Evolutionary conservation across 2,888 invertebrate genomes (phyloP).

Genomic region (Nymphalis c-album): DNA sequence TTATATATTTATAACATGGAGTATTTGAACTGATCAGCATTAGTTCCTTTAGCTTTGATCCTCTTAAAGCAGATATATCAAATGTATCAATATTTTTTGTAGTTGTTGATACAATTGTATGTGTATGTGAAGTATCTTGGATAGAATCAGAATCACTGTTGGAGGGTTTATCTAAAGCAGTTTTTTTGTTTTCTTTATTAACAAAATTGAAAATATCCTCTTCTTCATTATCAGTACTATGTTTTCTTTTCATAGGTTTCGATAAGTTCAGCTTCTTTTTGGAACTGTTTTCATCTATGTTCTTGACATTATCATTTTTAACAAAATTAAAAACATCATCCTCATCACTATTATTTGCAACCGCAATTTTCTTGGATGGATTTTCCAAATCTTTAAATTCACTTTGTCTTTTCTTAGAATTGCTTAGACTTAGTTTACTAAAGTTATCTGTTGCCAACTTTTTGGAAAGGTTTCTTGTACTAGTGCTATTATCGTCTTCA

Average conservation of each 20-base stretch:
- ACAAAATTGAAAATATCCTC: constrained; percentile 72
- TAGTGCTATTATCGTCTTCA: constrained; percentile 48
- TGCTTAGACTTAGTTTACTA: constrained; percentile 34
- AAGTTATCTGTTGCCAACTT: constrained; percentile 52
- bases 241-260: constrained; percentile 64
- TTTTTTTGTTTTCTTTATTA: constrained; percentile 38
- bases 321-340: constrained; percentile 65
- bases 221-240: constrained; percentile 55
- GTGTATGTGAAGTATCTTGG: constrained; percentile 8
- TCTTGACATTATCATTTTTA: constrained; percentile 42
- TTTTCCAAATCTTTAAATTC: constrained; percentile 49
- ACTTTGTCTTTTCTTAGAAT: constrained; percentile 53
- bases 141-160: constrained; percentile 9
- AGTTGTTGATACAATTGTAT: constrained; percentile 13
- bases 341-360: constrained; percentile 50
- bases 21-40: constrained; percentile 50
- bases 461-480: constrained; percentile 51
- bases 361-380: constrained; percentile 59
- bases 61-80: constrained; percentile 59
- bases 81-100: constrained; percentile 31
- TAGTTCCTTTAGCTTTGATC: constrained; percentile 64
- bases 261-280: constrained; percentile 60
- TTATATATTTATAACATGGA: constrained; percentile 47
- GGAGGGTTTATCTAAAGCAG: constrained; percentile 26
- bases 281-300: constrained; percentile 37